Conservation (phyloP, 1,140 invertebrate species). For the Frieseomelitta varia region DNA sequence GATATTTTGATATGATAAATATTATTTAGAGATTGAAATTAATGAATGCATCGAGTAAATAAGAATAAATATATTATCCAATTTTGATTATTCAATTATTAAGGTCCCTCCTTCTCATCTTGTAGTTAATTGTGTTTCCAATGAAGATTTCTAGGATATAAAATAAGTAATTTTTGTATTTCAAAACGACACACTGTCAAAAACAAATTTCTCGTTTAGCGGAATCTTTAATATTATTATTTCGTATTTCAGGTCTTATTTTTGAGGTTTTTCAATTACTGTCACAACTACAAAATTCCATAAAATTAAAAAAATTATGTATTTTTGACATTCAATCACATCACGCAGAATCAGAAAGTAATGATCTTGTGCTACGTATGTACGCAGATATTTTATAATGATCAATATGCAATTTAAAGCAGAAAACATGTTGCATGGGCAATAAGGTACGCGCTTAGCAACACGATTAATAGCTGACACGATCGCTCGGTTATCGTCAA, state of each 20-base stretch:
- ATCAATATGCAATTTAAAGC: constrained; percentile 29
- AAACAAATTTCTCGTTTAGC: neutral
- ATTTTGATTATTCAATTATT: neutral
- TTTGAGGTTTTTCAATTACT: neutral
- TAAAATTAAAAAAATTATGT: neutral
- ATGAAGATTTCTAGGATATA: neutral
- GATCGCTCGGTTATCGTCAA: neutral
- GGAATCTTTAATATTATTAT: neutral
- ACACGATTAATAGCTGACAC: constrained; percentile 12
- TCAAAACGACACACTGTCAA: neutral
- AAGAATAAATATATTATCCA: neutral
- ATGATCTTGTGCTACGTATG: constrained; percentile 17
- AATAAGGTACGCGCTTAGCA: constrained; percentile 26
- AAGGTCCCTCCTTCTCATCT: neutral
- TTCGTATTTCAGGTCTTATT: neutral
- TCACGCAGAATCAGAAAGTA: constrained; percentile 40
- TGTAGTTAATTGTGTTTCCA: neutral
- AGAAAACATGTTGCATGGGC: constrained; percentile 23
- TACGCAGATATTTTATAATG: constrained; percentile 24
- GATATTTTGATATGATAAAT: neutral
- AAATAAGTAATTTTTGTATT: neutral
- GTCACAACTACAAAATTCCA: neutral
- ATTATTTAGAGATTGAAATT: neutral
- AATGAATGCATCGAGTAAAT: neutral
- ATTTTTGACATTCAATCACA: constrained; percentile 2